These are phyloP conservation scores for Microhierax caerulescens DNA, from an alignment of 2,797 vertebrate species.

Conservation along the genomic window DNA sequence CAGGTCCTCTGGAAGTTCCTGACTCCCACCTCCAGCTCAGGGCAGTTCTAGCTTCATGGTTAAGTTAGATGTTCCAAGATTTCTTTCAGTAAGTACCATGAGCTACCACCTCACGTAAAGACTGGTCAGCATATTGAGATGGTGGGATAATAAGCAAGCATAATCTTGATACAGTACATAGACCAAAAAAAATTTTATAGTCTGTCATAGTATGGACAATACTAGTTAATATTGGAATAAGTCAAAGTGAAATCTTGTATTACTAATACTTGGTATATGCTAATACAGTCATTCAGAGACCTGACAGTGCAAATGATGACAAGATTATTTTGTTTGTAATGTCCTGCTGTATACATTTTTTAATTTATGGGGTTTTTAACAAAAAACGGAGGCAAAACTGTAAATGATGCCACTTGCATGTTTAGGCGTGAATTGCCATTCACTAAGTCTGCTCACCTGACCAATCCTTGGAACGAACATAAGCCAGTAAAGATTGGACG, in stretches of 20 bases:
- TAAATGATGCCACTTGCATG: slow-evolving; percentile 56
- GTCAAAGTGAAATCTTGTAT: neutral
- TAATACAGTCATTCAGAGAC: neutral
- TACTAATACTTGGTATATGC: neutral
- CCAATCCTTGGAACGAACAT: slow-evolving; percentile 97
- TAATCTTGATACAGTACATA: neutral
- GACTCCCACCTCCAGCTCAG: neutral
- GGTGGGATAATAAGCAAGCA: neutral
- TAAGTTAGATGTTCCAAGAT: neutral
- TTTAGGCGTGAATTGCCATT: slow-evolving; percentile 94
- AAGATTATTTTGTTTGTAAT: neutral
- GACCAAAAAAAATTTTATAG: neutral
- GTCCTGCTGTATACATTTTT: neutral
- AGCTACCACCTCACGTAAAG: neutral
- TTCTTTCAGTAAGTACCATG: neutral
- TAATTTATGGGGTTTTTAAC: neutral
- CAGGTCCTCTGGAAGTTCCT: neutral
- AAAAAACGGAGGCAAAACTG: neutral
- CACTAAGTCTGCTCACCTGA: slow-evolving; percentile 94
- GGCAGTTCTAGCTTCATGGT: neutral
- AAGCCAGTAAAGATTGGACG: slow-evolving; percentile 98
- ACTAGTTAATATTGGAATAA: neutral
- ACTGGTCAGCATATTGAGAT: neutral
- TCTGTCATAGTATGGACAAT: neutral
- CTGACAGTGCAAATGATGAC: neutral